Percentiles rank a stretch among this genome's conserved stretches.
Evolutionary conservation across 2,888 invertebrate species (phyloP).

Genomic region (Drepana falcataria): DNA sequence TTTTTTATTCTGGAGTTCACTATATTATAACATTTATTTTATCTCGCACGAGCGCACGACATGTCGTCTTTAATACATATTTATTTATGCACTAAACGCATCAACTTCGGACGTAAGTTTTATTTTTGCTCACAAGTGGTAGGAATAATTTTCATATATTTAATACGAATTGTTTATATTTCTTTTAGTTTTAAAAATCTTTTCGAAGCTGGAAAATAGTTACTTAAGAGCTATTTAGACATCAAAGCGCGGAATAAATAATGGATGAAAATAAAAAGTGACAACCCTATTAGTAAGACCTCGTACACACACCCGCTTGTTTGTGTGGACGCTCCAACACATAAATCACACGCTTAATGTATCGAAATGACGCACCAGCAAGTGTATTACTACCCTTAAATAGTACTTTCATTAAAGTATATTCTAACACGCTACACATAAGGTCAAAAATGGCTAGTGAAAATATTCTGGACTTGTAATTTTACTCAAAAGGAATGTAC

Average conservation of each 20-base stretch:
- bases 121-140: too few relatives aligned
- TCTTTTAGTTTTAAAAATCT: too few relatives aligned
- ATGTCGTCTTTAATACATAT: too few relatives aligned
- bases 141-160: not conserved
- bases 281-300: slow-evolving; percentile 39
- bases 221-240: not conserved
- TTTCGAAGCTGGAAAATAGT: too few relatives aligned
- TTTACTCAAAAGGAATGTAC: slow-evolving; percentile 2
- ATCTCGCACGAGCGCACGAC: too few relatives aligned
- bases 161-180: not conserved
- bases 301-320: slow-evolving; percentile 44
- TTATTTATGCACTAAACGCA: too few relatives aligned
- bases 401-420: not conserved
- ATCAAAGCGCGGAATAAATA: slow-evolving; percentile 5
- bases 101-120: too few relatives aligned
- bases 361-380: slow-evolving; percentile 66
- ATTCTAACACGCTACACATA: slow-evolving; percentile 1
- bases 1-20: too few relatives aligned
- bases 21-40: too few relatives aligned
- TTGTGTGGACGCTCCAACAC: slow-evolving; percentile 64
- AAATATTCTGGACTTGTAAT: not conserved
- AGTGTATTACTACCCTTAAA: slow-evolving; percentile 47
- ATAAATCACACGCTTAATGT: slow-evolving; percentile 77
- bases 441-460: slow-evolving; percentile 4
- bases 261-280: slow-evolving; percentile 7